Percentiles rank a stretch among this genome's conserved stretches.
phyloP scores from a whole-genome alignment of 2,888 invertebrate genomes.

The Agrypnus murinus region DNA sequence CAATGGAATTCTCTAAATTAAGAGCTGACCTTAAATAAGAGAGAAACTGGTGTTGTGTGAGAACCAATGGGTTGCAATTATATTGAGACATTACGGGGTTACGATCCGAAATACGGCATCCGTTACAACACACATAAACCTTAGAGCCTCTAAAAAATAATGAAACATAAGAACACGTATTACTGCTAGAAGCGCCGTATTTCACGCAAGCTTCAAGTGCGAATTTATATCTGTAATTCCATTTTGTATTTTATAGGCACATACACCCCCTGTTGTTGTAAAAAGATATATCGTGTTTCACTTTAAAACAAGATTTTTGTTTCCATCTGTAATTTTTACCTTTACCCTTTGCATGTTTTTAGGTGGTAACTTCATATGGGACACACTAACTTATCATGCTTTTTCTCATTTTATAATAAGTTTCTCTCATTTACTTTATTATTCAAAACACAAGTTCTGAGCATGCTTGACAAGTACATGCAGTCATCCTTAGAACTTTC shows the following conservation, averaged over 20 bases:
- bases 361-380: not conserved
- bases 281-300: constrained; percentile 38
- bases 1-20: constrained; percentile 16
- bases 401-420: too few relatives aligned
- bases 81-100: constrained; percentile 38
- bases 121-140: constrained; percentile 49
- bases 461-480: not conserved
- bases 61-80: constrained; percentile 38
- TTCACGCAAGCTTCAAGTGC: constrained; percentile 49
- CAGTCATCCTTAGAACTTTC: constrained; percentile 3
- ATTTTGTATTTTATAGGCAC: constrained; percentile 50
- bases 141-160: constrained; percentile 53
- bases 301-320: constrained; percentile 31
- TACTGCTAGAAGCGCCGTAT: constrained; percentile 45
- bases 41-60: constrained; percentile 16
- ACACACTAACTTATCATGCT: too few relatives aligned
- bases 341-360: constrained; percentile 17
- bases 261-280: constrained; percentile 41
- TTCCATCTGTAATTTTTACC: constrained; percentile 2
- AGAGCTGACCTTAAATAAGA: constrained; percentile 14
- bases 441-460: too few relatives aligned
- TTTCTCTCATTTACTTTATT: too few relatives aligned
- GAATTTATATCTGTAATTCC: constrained; percentile 53
- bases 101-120: constrained; percentile 45
- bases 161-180: constrained; percentile 51